These are phyloP conservation scores for Drosophila barbarae DNA, from an alignment of 2,888 invertebrate genomes.

Conservation along the genomic window DNA sequence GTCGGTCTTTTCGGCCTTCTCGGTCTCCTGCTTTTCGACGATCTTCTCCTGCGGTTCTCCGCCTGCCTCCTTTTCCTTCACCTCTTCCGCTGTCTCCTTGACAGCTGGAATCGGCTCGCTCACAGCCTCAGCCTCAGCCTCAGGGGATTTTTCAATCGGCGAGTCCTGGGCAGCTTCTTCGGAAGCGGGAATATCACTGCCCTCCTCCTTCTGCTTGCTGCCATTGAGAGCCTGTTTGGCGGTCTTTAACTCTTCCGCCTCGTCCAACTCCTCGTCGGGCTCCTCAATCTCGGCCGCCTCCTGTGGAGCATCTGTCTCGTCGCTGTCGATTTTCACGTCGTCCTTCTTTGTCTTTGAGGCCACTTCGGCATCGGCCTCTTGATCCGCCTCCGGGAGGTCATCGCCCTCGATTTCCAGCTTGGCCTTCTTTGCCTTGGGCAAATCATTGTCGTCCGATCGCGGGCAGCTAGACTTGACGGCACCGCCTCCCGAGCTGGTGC, in stretches of 20 bases:
- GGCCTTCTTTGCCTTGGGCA: slow-evolving; percentile 81
- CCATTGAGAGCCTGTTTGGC: slow-evolving; percentile 42
- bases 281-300: slow-evolving; percentile 48
- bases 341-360: slow-evolving; percentile 35
- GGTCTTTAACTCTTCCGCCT: slow-evolving; percentile 28
- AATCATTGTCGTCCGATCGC: slow-evolving; percentile 71
- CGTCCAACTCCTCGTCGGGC: slow-evolving; percentile 50
- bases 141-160: not conserved
- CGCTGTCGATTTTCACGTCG: slow-evolving; percentile 45
- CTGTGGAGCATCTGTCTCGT: slow-evolving; percentile 28
- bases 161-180: slow-evolving; percentile 3
- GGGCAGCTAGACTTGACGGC: slow-evolving; percentile 53
- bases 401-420: slow-evolving; percentile 71
- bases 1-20: slow-evolving; percentile 44
- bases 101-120: slow-evolving; percentile 3
- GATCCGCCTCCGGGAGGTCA: slow-evolving; percentile 38
- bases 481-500: slow-evolving; percentile 11
- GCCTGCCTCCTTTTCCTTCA: slow-evolving; percentile 13
- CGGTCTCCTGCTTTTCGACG: slow-evolving; percentile 59
- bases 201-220: slow-evolving; percentile 27
- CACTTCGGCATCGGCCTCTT: slow-evolving; percentile 16
- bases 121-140: slow-evolving; percentile 8
- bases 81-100: slow-evolving; percentile 12
- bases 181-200: slow-evolving; percentile 1
- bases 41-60: slow-evolving; percentile 44